Evolutionary conservation across 1,140 invertebrate species (phyloP), one percentile per base, ranked within the genome.

Genomic region (Pteromalus puparum): DNA sequence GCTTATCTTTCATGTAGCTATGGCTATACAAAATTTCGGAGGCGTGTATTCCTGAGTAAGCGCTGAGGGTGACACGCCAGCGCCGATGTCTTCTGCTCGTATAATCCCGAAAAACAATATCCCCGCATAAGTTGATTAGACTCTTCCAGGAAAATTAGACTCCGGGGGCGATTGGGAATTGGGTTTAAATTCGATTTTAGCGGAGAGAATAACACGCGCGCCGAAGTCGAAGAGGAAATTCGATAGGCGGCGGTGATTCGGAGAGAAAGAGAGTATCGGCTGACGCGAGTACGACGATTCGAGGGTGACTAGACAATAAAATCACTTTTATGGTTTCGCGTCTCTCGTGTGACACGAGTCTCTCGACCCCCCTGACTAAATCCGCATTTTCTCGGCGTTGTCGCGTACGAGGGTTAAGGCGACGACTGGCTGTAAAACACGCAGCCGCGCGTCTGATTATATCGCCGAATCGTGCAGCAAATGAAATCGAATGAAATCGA

Each of bases 321-420:
- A 70, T 80, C 65, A 80, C 61, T 80, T 80, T 80, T 80, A 80
- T 46, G 78, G 78, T 24, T 70, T n/a, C 78, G 13, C 34, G 48
- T 18, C 78, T 70, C 77, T 79, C 61, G 34, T 46, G 34, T 46
- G 34, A 7, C 34, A 42, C 67, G 53, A 61, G 18, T 61, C 53
- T 61, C 53, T 24, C 6, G 13, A 7, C 15, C 9, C 9, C 13
- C 68, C 68, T 13, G 24, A 30, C 68, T 53, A 76, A 48, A 74
- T 28, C 72, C 72, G 72, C 72, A 74, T 42, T 74, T 38, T 74
- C 74, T n/a, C 10, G 38, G 76, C 74, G 42, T n/a, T 34, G 74
- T 42, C n/a, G 24, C 10, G 18, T 30, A 30, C 15, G 24, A 30
- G 15, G 68, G 3, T 70, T 70, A 30, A 70, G 24, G 68, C 68